Evolutionary conservation across 2,797 vertebrate species (phyloP).

Genomic region (Tauraco hartlaubi): DNA sequence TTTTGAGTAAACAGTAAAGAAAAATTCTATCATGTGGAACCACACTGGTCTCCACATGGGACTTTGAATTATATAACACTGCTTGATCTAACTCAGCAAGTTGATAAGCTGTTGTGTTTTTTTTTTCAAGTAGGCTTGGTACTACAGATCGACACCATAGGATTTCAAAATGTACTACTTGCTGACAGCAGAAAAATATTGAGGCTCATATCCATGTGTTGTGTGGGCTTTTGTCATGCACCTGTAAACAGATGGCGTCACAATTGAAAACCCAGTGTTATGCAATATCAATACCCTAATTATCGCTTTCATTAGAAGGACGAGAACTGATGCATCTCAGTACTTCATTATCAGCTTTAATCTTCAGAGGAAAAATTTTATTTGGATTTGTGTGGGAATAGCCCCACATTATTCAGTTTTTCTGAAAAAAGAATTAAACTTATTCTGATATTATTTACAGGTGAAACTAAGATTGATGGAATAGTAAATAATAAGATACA

Average conservation of each 20-base stretch:
- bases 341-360: not conserved
- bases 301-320: not conserved
- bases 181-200: not conserved
- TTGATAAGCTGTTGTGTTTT: not conserved
- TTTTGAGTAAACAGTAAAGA: not conserved
- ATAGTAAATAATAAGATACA: not conserved
- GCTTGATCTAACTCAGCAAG: not conserved
- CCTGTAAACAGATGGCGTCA: not conserved
- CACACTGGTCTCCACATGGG: not conserved
- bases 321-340: not conserved
- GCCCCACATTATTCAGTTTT: not conserved
- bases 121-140: not conserved
- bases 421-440: not conserved
- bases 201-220: not conserved
- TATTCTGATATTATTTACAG: not conserved
- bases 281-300: not conserved
- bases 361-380: not conserved
- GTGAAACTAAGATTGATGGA: not conserved
- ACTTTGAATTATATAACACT: not conserved
- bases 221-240: not conserved
- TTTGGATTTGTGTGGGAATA: not conserved
- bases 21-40: not conserved
- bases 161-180: not conserved
- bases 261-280: not conserved
- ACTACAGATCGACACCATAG: not conserved